Evolutionary conservation across 2,888 invertebrate species (phyloP).

Genomic region (Pegoplata infirma): DNA sequence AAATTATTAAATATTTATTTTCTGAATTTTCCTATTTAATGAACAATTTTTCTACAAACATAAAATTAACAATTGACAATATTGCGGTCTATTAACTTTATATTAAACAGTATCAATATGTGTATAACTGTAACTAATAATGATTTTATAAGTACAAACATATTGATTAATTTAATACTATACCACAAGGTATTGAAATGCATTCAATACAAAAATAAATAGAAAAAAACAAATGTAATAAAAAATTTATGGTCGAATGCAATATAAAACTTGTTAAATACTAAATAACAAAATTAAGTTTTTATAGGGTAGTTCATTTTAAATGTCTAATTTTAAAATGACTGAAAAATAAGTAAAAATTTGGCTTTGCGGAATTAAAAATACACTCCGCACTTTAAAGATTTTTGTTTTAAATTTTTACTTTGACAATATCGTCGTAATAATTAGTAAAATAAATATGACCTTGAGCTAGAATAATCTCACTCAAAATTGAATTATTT

Average conservation of each 20-base stretch:
- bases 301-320: too few relatives aligned
- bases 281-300: too few relatives aligned
- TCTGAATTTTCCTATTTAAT: slow-evolving; percentile 24
- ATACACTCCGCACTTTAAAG: too few relatives aligned
- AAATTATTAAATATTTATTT: not conserved
- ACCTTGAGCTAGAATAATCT: too few relatives aligned
- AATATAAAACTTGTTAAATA: not conserved
- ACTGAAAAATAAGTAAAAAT: too few relatives aligned
- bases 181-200: slow-evolving; percentile 32
- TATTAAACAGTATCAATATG: not conserved
- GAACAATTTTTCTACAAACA: not conserved
- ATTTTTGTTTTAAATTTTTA: too few relatives aligned
- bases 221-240: slow-evolving; percentile 1
- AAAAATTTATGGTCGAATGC: slow-evolving; percentile 15
- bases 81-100: not conserved
- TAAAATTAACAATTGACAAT: not conserved
- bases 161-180: slow-evolving; percentile 41
- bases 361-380: too few relatives aligned
- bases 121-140: not conserved
- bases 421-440: too few relatives aligned
- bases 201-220: slow-evolving; percentile 9
- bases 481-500: too few relatives aligned
- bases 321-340: too few relatives aligned
- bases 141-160: slow-evolving; percentile 1
- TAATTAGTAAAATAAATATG: too few relatives aligned